phyloP scores from a whole-genome alignment of 1,140 invertebrate genomes.

The Platorchestia sp. region DNA sequence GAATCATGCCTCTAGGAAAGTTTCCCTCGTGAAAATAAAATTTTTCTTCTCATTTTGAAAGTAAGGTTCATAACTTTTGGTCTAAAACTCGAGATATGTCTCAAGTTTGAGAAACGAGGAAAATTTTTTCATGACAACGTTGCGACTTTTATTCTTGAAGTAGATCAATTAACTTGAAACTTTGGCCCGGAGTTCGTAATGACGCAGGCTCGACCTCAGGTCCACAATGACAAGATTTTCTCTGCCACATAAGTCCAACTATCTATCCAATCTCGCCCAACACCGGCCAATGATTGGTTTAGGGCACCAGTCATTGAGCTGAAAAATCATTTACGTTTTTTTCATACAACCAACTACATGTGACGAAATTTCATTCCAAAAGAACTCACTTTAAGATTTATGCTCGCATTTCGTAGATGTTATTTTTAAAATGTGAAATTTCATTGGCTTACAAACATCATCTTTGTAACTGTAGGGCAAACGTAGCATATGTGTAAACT shows the following conservation, averaged over 20 bases:
- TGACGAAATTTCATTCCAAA: neutral
- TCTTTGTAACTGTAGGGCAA: too few species aligned
- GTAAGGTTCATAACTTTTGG: slow-evolving; percentile 40
- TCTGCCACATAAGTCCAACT: neutral
- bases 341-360: neutral
- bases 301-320: neutral
- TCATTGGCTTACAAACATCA: too few species aligned
- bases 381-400: neutral
- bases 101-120: slow-evolving; percentile 46
- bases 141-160: neutral
- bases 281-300: neutral
- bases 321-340: neutral
- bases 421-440: too few species aligned
- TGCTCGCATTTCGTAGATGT: too few species aligned
- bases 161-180: slow-evolving; percentile 48
- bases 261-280: neutral
- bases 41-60: neutral
- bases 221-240: neutral
- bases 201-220: neutral
- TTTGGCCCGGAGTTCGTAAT: neutral
- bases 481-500: too few species aligned
- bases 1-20: neutral
- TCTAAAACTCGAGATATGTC: slow-evolving; percentile 46
- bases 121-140: slow-evolving; percentile 34
- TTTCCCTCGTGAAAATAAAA: slow-evolving; percentile 33